Evolutionary conservation across 2,113 vertebrate genomes (phyloP), one percentile per base, ranked within the genome.

Genomic region (Myotis lucifugus): DNA sequence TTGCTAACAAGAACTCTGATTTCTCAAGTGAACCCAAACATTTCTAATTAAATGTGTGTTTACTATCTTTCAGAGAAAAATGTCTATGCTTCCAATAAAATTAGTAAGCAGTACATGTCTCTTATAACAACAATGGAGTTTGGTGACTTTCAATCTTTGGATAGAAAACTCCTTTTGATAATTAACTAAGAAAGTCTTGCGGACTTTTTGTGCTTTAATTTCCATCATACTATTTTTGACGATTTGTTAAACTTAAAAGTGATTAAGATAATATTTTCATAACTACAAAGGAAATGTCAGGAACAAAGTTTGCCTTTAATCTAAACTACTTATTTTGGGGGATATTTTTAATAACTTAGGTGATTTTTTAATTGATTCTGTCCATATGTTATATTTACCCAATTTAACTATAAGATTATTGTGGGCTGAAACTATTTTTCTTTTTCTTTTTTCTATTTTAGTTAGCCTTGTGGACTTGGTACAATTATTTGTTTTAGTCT

Each of bases 21-120:
- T 95, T 95, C 90, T 96, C 90, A 95, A 96, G 94, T 97, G 95
- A 97, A 92, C 83, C 37, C 69, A 96, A 96, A 96, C 88, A 96
- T 93, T 96, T 91, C 91, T 95, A 95, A 97, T 97, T 97, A 97
- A 95, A 96, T 95, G 15, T 90, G 25, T 94, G 72, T 77, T 91
- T 83, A 84, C 8, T 89, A 91, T 96, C 59, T 70, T 95, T 93
- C 37, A 23, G 85, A 94, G 79, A 88, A 96, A 95, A 93, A 37
- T 67, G 85, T 0, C 72, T 94, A 64, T 81, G 46, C n/a, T 77
- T 72, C 13, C 70, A 78, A 77, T 89, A 76, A 94, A 85, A 90
- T 96, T 94, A 76, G 56, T 89, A 96, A 84, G 34, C 70, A 67
- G 52, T 56, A 85, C 66, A 64, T 82, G 79, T 84, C 50, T 94